phyloP scores from a whole-genome alignment of 2,113 vertebrate genomes.

The Stegostoma tigrinum region DNA sequence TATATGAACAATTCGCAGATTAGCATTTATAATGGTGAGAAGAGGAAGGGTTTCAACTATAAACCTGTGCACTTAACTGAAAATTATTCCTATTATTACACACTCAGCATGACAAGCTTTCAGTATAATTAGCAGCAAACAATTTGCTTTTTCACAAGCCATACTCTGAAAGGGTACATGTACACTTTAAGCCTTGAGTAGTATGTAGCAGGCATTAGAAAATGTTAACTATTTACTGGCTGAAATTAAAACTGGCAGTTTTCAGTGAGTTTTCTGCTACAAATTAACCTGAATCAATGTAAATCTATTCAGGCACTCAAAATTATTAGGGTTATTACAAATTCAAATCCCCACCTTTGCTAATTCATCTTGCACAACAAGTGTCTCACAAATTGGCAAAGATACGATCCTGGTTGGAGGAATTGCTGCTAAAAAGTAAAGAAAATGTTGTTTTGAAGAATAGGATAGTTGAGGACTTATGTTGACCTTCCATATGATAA shows the following conservation, averaged over 20 bases:
- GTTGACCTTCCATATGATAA: too few relatives aligned
- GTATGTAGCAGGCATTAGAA: neutral
- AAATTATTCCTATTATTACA: conserved; percentile 34
- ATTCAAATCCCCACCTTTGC: neutral
- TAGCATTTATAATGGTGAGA: conserved; percentile 28
- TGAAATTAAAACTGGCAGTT: neutral
- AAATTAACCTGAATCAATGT: neutral
- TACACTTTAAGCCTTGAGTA: neutral
- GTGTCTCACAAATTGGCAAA: neutral
- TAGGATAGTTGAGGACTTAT: conserved; percentile 1
- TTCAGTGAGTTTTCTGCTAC: neutral
- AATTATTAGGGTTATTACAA: neutral
- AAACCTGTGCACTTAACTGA: conserved; percentile 28
- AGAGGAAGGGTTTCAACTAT: conserved; percentile 9
- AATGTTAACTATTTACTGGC: conserved; percentile 6
- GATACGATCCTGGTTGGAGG: neutral
- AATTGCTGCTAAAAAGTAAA: neutral
- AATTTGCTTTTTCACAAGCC: conserved; percentile 24
- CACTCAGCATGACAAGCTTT: conserved; percentile 32
- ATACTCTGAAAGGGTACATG: neutral
- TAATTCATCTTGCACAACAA: neutral
- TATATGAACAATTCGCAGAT: conserved; percentile 34
- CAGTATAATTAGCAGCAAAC: conserved; percentile 26
- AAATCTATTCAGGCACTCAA: neutral
- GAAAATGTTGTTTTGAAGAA: conserved; percentile 11